Percentiles rank a stretch among this genome's conserved stretches.
Conservation (phyloP, 2,888 invertebrate species). For the Pogonocherus hispidulus region DNA sequence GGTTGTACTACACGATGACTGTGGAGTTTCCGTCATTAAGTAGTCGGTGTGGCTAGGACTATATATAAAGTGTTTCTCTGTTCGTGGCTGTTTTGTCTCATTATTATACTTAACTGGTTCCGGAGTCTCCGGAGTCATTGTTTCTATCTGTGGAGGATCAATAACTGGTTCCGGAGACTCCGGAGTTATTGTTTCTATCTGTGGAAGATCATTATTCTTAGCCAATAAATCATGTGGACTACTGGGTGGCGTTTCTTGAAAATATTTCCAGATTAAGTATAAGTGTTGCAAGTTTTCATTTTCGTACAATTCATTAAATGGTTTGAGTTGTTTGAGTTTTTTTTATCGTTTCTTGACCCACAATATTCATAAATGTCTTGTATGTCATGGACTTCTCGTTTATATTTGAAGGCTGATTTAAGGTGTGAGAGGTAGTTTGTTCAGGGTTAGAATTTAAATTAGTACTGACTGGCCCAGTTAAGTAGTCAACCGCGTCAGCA, state of each 20-base stretch:
- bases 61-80: no score
- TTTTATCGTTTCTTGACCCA: background rate
- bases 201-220: background rate
- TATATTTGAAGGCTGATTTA: background rate
- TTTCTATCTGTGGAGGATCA: no score
- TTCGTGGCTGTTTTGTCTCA: no score
- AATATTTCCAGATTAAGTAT: background rate
- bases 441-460: background rate
- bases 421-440: background rate
- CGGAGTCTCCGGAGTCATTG: no score
- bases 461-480: no score
- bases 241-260: background rate
- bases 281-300: background rate
- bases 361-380: background rate
- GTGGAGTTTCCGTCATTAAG: no score
- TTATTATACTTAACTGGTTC: no score
- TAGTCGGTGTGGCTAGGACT: no score
- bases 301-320: background rate
- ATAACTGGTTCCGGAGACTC: no score
- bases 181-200: no score
- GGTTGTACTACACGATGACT: no score
- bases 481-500: background rate
- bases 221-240: background rate
- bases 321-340: background rate
- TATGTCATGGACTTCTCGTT: constrained; percentile 13